These are phyloP conservation scores for Teleopsis dalmanni DNA, from an alignment of 1,140 invertebrate species.

Conservation along the genomic window DNA sequence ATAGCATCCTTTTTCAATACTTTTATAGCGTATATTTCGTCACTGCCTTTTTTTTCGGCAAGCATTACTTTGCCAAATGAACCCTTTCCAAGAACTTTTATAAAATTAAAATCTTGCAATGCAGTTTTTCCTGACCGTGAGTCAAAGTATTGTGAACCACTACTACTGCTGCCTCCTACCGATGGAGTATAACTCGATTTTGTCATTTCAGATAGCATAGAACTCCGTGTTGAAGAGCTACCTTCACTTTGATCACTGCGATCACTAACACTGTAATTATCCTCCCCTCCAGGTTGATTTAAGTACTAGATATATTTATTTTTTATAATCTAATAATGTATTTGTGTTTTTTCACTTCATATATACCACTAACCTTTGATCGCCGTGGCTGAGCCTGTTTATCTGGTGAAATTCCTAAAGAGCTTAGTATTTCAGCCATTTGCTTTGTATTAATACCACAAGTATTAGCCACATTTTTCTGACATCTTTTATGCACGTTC, in stretches of 20 bases:
- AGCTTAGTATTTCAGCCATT: conserved; percentile 85
- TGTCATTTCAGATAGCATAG: conserved; percentile 28
- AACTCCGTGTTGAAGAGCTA: conserved; percentile 32
- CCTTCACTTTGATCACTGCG: conserved; percentile 21
- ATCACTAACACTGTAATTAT: conserved; percentile 43
- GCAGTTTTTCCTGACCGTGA: conserved; percentile 56
- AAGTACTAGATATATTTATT: conserved; percentile 38
- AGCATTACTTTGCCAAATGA: conserved; percentile 99
- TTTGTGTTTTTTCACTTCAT: neutral
- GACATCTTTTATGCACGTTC: conserved; percentile 98
- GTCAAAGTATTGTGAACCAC: conserved; percentile 28
- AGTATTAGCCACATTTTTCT: conserved; percentile 98
- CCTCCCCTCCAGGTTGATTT: conserved; percentile 47
- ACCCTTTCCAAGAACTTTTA: conserved; percentile 98
- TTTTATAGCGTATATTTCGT: conserved; percentile 97
- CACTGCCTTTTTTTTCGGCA: conserved; percentile 86
- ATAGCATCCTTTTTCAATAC: conserved; percentile 99
- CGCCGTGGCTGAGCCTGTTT: conserved; percentile 62
- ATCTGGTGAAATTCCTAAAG: conserved; percentile 88
- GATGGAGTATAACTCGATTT: conserved; percentile 20
- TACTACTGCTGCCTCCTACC: conserved; percentile 33
- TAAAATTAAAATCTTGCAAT: conserved; percentile 86
- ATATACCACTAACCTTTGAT: conserved; percentile 50
- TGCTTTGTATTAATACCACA: conserved; percentile 97
- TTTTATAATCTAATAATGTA: neutral